These are phyloP conservation scores for Spea multiplicata DNA, from an alignment of 2,113 vertebrate species.

Conservation along the genomic window DNA sequence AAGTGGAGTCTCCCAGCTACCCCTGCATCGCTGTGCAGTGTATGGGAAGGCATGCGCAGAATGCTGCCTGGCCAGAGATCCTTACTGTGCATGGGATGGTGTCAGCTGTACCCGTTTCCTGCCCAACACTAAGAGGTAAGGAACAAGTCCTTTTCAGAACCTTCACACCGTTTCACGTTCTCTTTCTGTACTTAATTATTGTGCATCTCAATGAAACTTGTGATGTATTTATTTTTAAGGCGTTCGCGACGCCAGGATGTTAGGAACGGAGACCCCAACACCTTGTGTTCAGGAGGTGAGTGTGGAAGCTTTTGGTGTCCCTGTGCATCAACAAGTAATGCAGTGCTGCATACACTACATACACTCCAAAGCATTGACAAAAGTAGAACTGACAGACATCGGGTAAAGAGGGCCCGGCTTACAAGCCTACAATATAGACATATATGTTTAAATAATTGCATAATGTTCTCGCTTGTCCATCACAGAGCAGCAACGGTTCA, in stretches of 20 bases:
- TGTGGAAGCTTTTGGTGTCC: not conserved
- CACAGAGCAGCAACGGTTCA: constrained; percentile 75
- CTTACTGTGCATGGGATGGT: constrained; percentile 96
- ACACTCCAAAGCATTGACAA: no score
- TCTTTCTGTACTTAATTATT: not conserved
- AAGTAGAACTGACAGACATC: no score
- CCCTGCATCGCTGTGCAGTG: constrained; percentile 86
- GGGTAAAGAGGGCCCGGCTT: no score
- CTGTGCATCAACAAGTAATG: no score
- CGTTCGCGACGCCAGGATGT: constrained; percentile 91
- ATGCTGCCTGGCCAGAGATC: constrained; percentile 95
- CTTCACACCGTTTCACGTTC: not conserved
- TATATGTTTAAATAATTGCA: not conserved
- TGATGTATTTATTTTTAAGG: constrained; percentile 56
- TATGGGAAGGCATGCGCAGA: constrained; percentile 92
- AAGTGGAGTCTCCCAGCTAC: constrained; percentile 81
- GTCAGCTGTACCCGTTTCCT: constrained; percentile 83
- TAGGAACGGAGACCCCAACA: constrained; percentile 90
- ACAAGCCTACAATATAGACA: not conserved
- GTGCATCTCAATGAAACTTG: not conserved
- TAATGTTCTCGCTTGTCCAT: not conserved
- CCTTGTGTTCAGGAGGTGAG: constrained; percentile 88
- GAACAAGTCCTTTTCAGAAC: not conserved
- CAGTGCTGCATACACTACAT: no score
- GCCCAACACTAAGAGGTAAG: constrained; percentile 38